Percentiles rank a stretch among this genome's conserved stretches.
phyloP scores from a whole-genome alignment of 2,797 vertebrate species.

The Poeciliopsis presidionis region DNA sequence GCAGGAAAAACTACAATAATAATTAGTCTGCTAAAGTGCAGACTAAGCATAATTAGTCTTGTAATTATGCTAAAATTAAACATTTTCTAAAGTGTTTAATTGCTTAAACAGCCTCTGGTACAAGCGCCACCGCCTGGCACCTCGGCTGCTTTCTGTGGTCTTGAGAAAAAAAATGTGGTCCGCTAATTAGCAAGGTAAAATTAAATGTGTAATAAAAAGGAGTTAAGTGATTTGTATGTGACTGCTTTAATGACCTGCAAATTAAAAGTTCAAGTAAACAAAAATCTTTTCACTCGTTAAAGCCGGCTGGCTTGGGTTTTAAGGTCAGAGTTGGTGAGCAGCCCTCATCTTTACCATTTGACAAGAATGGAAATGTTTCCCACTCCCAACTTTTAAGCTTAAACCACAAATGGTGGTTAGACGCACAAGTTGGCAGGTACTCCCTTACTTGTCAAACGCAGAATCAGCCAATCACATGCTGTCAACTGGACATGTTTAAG shows the following conservation, averaged over 20 bases:
- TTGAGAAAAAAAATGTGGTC: neutral
- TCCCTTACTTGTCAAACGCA: neutral
- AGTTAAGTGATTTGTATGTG: neutral
- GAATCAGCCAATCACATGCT: neutral
- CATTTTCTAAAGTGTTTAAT: neutral
- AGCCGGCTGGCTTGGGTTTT: neutral
- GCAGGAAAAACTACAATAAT: neutral
- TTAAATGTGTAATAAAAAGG: neutral
- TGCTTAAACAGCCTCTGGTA: neutral
- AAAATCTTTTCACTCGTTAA: neutral
- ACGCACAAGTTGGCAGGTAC: neutral
- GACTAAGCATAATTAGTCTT: too few relatives aligned
- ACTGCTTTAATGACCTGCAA: neutral
- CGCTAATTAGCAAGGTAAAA: neutral
- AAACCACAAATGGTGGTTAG: neutral
- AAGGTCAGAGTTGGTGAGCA: neutral
- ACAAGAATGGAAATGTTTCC: neutral
- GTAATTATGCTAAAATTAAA: too few relatives aligned
- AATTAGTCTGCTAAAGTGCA: neutral
- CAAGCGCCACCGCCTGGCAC: neutral
- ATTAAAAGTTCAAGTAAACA: neutral
- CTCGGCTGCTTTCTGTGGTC: neutral
- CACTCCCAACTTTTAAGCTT: neutral
- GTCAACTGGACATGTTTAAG: neutral
- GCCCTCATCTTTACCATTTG: neutral